A percentile compares a stretch with the other conserved stretches of the same genome.
Conservation (phyloP, 2,797 vertebrate genomes). For the Discoglossus pictus region DNA sequence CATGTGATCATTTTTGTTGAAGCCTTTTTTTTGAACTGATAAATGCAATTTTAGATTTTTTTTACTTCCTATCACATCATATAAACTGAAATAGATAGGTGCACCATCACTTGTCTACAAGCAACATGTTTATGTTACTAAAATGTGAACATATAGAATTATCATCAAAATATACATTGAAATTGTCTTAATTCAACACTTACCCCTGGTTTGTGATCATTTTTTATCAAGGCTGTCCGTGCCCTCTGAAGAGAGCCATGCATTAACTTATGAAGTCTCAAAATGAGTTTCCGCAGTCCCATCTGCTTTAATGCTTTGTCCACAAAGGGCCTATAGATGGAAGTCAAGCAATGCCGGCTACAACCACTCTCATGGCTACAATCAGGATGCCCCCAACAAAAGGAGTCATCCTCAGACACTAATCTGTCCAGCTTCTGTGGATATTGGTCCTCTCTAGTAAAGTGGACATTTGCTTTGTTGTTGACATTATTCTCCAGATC, state of each 20-base stretch:
- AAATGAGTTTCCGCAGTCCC: conserved; percentile 95
- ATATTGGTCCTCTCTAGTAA: conserved; percentile 67
- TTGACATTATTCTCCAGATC: conserved; percentile 54
- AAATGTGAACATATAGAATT: too few relatives aligned
- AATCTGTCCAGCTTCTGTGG: conserved; percentile 73
- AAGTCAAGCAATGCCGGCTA: conserved; percentile 82
- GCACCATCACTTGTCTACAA: too few relatives aligned
- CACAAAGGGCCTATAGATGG: conserved; percentile 97
- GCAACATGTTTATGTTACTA: too few relatives aligned
- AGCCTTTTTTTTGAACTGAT: too few relatives aligned
- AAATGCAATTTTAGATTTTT: too few relatives aligned
- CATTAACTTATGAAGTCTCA: conserved; percentile 97
- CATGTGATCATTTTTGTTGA: too few relatives aligned
- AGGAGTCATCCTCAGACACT: conserved; percentile 81
- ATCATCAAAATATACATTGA: too few relatives aligned
- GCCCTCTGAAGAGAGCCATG: conserved; percentile 94
- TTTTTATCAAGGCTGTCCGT: conserved; percentile 84
- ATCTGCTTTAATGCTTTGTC: conserved; percentile 99
- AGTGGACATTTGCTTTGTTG: conserved; percentile 64
- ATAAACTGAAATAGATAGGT: too few relatives aligned
- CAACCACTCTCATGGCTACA: conserved; percentile 63
- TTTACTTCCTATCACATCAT: too few relatives aligned
- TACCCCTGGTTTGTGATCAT: conserved; percentile 85
- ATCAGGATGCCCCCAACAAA: conserved; percentile 68
- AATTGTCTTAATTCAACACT: too few relatives aligned